These are phyloP conservation scores for Cotesia chilonis DNA, from an alignment of 1,140 invertebrate genomes.

Conservation along the genomic window DNA sequence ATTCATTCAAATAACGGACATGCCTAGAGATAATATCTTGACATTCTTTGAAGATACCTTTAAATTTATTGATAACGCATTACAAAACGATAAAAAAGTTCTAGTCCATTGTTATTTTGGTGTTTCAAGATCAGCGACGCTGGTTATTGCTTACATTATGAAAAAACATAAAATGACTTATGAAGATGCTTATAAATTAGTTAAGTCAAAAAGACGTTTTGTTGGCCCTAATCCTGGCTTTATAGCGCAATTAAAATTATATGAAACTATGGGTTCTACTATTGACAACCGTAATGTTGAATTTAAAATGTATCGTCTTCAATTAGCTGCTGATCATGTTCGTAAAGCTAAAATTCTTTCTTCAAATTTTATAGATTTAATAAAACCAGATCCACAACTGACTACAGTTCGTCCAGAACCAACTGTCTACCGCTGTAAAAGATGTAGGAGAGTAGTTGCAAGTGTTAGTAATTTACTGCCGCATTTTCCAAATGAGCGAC, in stretches of 20 bases:
- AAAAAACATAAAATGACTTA: slow-evolving; percentile 79
- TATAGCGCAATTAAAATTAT: slow-evolving; percentile 78
- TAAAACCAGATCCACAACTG: slow-evolving; percentile 83
- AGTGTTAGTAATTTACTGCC: slow-evolving; percentile 79
- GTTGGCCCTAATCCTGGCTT: slow-evolving; percentile 80
- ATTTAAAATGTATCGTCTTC: slow-evolving; percentile 80
- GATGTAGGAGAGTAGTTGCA: slow-evolving; percentile 81
- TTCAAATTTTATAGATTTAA: slow-evolving; percentile 76
- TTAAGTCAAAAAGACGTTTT: slow-evolving; percentile 72
- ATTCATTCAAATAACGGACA: slow-evolving; percentile 83
- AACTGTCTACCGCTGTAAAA: slow-evolving; percentile 81
- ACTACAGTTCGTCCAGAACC: slow-evolving; percentile 79
- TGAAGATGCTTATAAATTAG: slow-evolving; percentile 74
- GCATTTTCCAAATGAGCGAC: slow-evolving; percentile 69
- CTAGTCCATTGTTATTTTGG: slow-evolving; percentile 88
- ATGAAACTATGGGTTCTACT: slow-evolving; percentile 77
- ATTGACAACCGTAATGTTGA: slow-evolving; percentile 76
- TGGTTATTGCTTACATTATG: slow-evolving; percentile 87
- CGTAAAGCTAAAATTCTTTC: slow-evolving; percentile 85
- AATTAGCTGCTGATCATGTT: slow-evolving; percentile 81
- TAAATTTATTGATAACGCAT: slow-evolving; percentile 75
- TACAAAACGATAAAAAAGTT: slow-evolving; percentile 69
- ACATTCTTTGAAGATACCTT: slow-evolving; percentile 78
- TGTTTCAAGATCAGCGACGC: slow-evolving; percentile 83
- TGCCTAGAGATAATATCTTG: slow-evolving; percentile 83